Percentiles rank a stretch among this genome's conserved stretches.
phyloP scores from a whole-genome alignment of 37 sponge, comb jelly and placozoan species.

The Corticium candelabrum region DNA sequence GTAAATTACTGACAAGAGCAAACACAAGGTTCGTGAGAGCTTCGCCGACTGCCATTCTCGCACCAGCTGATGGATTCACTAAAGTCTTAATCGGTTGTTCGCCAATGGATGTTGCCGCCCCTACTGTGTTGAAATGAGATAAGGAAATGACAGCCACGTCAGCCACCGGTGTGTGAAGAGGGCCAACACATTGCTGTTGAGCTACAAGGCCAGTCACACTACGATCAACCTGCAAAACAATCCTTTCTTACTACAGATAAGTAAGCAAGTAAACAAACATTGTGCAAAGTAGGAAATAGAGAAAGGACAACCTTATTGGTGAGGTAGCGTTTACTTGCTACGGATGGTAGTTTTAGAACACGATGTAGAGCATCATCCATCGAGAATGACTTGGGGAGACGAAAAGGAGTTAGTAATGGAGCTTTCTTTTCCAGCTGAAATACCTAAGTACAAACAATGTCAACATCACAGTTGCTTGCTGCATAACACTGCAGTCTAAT shows the following conservation, averaged over 20 bases:
- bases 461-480: too few species aligned
- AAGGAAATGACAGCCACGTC: slow-evolving; percentile 16
- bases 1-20: not conserved
- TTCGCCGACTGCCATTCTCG: slow-evolving; percentile 14
- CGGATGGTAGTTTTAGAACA: slow-evolving; percentile 14
- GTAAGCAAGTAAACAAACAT: not conserved
- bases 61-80: slow-evolving; percentile 16
- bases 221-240: slow-evolving; percentile 10
- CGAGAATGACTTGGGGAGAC: not conserved
- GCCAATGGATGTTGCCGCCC: slow-evolving; percentile 11
- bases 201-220: slow-evolving; percentile 18
- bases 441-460: too few species aligned
- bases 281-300: not conserved
- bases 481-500: too few species aligned
- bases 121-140: slow-evolving; percentile 15
- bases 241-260: not conserved
- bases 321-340: slow-evolving; percentile 17
- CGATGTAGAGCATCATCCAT: slow-evolving; percentile 10
- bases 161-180: slow-evolving; percentile 16
- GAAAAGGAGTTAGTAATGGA: not conserved
- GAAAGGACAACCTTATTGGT: slow-evolving; percentile 11
- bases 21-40: slow-evolving; percentile 15
- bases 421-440: not conserved
- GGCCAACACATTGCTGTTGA: slow-evolving; percentile 23
- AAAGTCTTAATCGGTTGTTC: slow-evolving; percentile 16